phyloP scores from a whole-genome alignment of 2,888 invertebrate genomes.

The Neria commutata region DNA sequence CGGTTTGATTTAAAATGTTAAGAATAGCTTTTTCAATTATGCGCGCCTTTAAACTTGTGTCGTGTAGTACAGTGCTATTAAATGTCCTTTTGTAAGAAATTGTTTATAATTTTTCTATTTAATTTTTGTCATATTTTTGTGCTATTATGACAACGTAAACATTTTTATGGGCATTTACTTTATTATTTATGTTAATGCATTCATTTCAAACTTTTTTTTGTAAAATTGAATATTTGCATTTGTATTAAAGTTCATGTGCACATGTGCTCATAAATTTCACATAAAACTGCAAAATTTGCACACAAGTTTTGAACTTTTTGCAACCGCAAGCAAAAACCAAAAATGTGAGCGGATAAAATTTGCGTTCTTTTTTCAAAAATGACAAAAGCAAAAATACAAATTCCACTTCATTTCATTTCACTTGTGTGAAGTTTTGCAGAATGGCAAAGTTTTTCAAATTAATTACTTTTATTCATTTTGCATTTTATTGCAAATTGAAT shows the following conservation, averaged over 20 bases:
- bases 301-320: no score
- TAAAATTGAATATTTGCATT: background rate
- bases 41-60: no score
- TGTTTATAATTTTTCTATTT: no score
- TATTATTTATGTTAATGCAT: no score
- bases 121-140: no score
- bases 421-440: background rate
- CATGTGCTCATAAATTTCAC: background rate
- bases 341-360: background rate
- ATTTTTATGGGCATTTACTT: no score
- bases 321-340: background rate
- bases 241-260: background rate
- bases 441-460: conserved; percentile 1
- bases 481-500: conserved; percentile 7
- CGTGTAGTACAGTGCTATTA: no score
- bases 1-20: no score
- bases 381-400: background rate
- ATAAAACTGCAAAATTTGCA: background rate
- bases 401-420: background rate
- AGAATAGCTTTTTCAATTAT: no score
- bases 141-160: no score
- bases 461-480: conserved; percentile 5
- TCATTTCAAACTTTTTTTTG: background rate
- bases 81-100: no score
- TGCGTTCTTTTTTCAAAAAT: background rate